Percentiles rank a stretch among this genome's conserved stretches.
Conservation (phyloP, 2,113 vertebrate species). For the Cheirogaleus medius region DNA sequence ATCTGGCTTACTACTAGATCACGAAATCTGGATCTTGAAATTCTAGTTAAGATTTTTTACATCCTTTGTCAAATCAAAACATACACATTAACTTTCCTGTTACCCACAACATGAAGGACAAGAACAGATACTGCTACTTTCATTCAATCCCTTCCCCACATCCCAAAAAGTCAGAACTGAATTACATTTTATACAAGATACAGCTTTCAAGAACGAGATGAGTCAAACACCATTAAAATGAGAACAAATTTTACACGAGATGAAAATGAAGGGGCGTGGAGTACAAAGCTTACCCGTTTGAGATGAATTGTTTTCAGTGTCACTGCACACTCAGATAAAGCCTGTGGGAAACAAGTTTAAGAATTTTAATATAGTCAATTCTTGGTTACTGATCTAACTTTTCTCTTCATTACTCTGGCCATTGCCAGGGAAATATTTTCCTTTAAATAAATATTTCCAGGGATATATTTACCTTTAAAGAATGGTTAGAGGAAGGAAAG, state of each 20-base stretch:
- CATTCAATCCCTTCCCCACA: neutral
- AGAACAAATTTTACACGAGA: neutral
- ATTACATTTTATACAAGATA: neutral
- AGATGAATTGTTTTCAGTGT: constrained; percentile 98
- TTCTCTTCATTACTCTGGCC: neutral
- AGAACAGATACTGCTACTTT: neutral
- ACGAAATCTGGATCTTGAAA: neutral
- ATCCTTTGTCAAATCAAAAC: neutral
- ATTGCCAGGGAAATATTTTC: neutral
- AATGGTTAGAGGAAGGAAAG: neutral
- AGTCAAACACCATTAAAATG: neutral
- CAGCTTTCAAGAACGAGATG: neutral
- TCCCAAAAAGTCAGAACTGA: neutral
- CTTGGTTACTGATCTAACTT: neutral
- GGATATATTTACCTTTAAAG: neutral
- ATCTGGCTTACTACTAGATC: neutral
- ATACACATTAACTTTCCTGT: neutral
- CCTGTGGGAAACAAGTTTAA: constrained; percentile 83
- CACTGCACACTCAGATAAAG: constrained; percentile 95
- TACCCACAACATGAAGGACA: neutral
- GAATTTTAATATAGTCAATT: neutral
- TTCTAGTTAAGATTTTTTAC: neutral
- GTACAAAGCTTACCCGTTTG: constrained; percentile 90
- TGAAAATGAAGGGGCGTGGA: neutral
- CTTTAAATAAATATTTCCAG: neutral